These are phyloP conservation scores for Botia kubotai DNA, from an alignment of 2,797 vertebrate species.

Conservation along the genomic window DNA sequence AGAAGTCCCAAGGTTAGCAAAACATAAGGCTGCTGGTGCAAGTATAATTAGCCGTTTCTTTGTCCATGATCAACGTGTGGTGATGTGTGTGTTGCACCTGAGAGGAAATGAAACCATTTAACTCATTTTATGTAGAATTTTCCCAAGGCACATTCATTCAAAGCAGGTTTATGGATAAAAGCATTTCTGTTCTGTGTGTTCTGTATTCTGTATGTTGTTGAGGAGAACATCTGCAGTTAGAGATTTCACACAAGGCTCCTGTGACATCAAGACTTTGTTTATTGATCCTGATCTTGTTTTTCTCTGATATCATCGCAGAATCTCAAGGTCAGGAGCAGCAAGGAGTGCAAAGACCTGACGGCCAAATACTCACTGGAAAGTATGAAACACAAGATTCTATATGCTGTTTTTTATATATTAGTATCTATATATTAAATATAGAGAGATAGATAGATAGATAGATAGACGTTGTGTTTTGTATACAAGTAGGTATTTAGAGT, in stretches of 20 bases:
- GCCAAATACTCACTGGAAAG: constrained; percentile 95
- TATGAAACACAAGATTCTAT: constrained; percentile 70
- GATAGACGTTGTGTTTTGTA: no score
- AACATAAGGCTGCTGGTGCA: neutral
- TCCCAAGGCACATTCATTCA: neutral
- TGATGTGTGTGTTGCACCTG: neutral
- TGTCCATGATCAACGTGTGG: neutral
- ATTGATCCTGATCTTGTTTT: constrained; percentile 34
- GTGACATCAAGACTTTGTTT: constrained; percentile 3
- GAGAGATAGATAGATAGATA: no score
- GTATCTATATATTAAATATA: neutral
- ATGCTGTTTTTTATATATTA: constrained; percentile 3
- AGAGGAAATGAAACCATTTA: neutral
- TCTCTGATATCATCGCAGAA: constrained; percentile 79
- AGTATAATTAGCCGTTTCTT: neutral
- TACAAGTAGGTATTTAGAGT: constrained; percentile 6
- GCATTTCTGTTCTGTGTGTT: neutral
- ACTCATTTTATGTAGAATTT: neutral
- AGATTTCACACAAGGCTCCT: neutral
- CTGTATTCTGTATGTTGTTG: neutral
- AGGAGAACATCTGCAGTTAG: constrained; percentile 19
- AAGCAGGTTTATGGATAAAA: neutral
- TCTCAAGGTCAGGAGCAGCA: constrained; percentile 91
- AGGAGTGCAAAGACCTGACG: constrained; percentile 90
- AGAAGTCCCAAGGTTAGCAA: neutral